Percentiles rank a stretch among this genome's conserved stretches.
Conservation (phyloP, 2,797 vertebrate genomes). For the Myiotriccus ornatus region DNA sequence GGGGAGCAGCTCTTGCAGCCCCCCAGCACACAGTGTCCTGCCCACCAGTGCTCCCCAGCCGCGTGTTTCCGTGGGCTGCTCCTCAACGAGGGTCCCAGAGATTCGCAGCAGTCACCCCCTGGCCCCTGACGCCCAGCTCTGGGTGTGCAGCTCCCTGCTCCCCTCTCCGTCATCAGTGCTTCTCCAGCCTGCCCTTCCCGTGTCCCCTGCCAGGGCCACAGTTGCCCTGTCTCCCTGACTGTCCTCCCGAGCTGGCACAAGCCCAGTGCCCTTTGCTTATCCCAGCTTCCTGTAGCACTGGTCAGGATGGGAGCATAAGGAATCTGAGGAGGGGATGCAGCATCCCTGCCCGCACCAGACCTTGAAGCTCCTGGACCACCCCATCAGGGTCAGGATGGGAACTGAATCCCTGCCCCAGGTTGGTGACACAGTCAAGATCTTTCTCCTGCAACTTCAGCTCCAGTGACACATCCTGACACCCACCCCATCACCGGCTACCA, state of each 20-base stretch:
- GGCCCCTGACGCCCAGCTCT: rapidly evolving
- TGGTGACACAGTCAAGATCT: not conserved
- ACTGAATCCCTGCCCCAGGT: rapidly evolving
- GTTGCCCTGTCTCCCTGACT: not conserved
- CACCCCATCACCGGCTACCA: rapidly evolving
- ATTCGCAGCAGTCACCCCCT: rapidly evolving
- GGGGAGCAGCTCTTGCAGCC: not conserved
- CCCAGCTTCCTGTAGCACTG: not conserved
- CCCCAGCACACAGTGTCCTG: not conserved
- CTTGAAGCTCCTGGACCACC: not conserved
- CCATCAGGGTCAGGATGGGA: not conserved
- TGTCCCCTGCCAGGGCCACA: not conserved
- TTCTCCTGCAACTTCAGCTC: not conserved
- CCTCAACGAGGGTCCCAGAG: not conserved
- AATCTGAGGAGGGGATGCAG: rapidly evolving
- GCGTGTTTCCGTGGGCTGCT: rapidly evolving
- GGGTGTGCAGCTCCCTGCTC: not conserved
- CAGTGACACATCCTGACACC: rapidly evolving
- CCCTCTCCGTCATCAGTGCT: not conserved
- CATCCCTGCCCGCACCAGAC: not conserved
- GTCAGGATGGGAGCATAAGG: not conserved
- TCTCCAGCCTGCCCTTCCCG: not conserved
- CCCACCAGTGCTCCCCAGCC: not conserved
- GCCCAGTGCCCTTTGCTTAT: rapidly evolving
- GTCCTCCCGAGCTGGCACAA: rapidly evolving